These are phyloP conservation scores for Sipha maydis DNA, from an alignment of 2,888 invertebrate species.

Conservation along the genomic window DNA sequence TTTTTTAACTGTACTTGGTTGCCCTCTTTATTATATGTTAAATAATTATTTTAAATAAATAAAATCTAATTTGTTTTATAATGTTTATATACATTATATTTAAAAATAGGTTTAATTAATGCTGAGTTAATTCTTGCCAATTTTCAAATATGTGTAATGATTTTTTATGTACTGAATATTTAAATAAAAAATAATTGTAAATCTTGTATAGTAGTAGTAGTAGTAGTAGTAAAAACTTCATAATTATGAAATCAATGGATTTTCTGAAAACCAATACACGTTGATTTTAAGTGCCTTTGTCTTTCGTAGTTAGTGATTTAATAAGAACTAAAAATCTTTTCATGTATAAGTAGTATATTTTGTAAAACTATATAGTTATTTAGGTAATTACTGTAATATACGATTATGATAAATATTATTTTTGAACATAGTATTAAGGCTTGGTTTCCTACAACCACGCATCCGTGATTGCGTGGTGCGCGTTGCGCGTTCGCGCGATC, in stretches of 20 bases:
- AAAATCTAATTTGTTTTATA: background rate
- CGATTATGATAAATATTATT: no score
- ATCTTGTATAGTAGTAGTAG: background rate
- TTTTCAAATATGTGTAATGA: background rate
- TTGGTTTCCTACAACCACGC: no score
- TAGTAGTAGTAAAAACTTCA: background rate
- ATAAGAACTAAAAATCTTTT: background rate
- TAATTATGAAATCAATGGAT: background rate
- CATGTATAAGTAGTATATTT: background rate
- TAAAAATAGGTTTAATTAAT: background rate
- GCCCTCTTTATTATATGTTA: background rate
- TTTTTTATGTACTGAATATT: background rate
- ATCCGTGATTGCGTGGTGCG: no score
- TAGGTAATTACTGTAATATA: no score
- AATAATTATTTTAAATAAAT: background rate
- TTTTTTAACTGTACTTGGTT: background rate
- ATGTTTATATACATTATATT: background rate
- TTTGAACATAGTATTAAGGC: no score
- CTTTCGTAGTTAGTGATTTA: background rate
- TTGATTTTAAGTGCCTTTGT: background rate
- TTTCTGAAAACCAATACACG: background rate
- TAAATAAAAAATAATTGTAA: background rate
- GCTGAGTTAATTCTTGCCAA: background rate
- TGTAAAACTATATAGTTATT: background rate
- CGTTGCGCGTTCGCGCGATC: no score